Percentiles rank a stretch among this genome's conserved stretches.
Evolutionary conservation across 1,140 invertebrate genomes (phyloP).

Genomic region (Callitettix versicolor): DNA sequence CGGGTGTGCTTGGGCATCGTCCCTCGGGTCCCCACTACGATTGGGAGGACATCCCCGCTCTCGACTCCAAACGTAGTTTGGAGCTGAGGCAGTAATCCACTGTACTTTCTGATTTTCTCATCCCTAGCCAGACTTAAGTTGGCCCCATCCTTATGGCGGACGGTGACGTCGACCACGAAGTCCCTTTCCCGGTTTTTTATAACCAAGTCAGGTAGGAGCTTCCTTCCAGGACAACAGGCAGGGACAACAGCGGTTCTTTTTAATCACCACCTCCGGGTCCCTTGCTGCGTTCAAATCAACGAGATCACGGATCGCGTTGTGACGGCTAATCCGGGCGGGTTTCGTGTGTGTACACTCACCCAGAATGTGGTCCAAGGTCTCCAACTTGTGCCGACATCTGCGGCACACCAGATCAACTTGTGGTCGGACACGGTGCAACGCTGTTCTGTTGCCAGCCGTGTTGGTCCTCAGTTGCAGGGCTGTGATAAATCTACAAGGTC

Average conservation of each 20-base stretch:
- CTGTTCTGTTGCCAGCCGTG: not conserved
- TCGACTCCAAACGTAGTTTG: conserved; percentile 7
- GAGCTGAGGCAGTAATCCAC: conserved; percentile 12
- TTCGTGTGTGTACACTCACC: conserved; percentile 17
- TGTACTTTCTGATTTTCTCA: conserved; percentile 6
- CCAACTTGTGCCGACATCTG: not conserved
- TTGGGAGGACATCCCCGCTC: conserved; percentile 24
- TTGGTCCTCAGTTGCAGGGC: conserved; percentile 1
- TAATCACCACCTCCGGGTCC: not conserved
- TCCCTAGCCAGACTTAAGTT: not conserved
- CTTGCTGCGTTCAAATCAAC: not conserved
- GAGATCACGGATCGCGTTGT: conserved; percentile 17
- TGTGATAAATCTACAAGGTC: not conserved
- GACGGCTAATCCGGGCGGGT: conserved; percentile 10
- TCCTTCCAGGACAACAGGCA: not conserved
- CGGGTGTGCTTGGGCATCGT: conserved; percentile 26
- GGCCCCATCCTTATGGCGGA: conserved; percentile 4
- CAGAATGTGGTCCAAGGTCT: conserved; percentile 22
- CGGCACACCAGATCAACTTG: not conserved
- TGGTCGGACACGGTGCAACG: not conserved
- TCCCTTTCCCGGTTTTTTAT: conserved; percentile 11
- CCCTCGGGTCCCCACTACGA: conserved; percentile 29
- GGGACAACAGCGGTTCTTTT: not conserved
- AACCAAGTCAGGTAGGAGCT: not conserved
- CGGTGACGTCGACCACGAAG: conserved; percentile 15